phyloP scores from a whole-genome alignment of 1,140 invertebrate genomes.

The Calycopis cecrops region DNA sequence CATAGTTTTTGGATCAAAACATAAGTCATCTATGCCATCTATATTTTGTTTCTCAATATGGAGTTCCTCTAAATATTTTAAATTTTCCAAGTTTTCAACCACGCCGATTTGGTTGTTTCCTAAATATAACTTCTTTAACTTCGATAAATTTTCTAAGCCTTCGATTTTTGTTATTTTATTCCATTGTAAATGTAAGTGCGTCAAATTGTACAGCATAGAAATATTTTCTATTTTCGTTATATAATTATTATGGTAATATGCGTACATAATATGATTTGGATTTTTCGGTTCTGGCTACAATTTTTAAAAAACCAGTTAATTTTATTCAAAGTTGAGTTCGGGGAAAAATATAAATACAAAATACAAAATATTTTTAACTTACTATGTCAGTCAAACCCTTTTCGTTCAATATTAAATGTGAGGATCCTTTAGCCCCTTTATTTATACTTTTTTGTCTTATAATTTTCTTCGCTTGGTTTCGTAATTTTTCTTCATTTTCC shows the following conservation, averaged over 20 bases:
- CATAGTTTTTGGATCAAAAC: conserved; percentile 80
- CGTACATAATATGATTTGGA: conserved; percentile 74
- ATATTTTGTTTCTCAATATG: conserved; percentile 81
- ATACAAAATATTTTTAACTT: conserved; percentile 25
- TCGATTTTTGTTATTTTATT: conserved; percentile 80
- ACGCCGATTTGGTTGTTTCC: conserved; percentile 81
- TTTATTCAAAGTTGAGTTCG: no score
- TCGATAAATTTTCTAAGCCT: conserved; percentile 75
- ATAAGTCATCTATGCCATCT: conserved; percentile 74
- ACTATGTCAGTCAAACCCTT: conserved; percentile 57
- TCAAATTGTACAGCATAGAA: conserved; percentile 75
- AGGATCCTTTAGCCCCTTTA: conserved; percentile 45
- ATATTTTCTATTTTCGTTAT: conserved; percentile 79
- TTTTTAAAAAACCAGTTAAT: background rate
- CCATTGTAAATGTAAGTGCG: conserved; percentile 81
- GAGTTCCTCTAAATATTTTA: conserved; percentile 78
- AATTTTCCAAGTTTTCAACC: conserved; percentile 79
- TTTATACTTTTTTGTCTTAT: conserved; percentile 36
- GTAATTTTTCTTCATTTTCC: conserved; percentile 14
- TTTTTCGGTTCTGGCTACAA: conserved; percentile 73
- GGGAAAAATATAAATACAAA: conserved; percentile 12
- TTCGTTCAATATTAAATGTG: conserved; percentile 66
- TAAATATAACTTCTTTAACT: conserved; percentile 80
- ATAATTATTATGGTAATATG: conserved; percentile 80
- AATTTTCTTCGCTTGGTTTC: conserved; percentile 56